Base-by-base conservation (phyloP, 1,140 invertebrate genomes). In the Chionoecetes opilio region DNA sequence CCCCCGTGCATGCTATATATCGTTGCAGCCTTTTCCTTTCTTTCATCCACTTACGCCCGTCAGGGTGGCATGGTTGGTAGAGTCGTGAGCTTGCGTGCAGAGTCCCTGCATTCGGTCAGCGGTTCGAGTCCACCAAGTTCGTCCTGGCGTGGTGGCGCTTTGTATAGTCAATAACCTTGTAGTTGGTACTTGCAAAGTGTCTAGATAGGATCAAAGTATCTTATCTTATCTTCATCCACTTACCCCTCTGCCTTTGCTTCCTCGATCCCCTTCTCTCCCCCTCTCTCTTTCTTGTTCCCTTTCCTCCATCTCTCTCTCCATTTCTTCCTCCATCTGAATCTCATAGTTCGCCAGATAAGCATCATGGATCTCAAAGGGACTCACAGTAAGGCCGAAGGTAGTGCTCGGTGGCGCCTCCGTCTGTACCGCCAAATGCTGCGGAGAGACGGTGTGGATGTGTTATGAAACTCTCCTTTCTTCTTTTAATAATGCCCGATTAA, bases 391-490 rank as follows among this genome's bases (percentile, higher is more conserved):
- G 6, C 37, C 31, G 92, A 88, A 93, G n/a, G 85, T 63, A 17
- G 91, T 95, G 38, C 94, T 95, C 86, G 94, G 94, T 0, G 94
- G 94, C 3, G 94, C 91, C 53, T 95, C 94, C 3, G 94, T 95
- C 91, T 95, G 94, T 0, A 95, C 53, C 6, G 31, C 86, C 38
- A 93, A 35, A 63, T 93, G n/a, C 94, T 95, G 85, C 0, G 29
- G 32, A 53, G 46, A 53, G 46, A 17, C 46, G 21, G 46, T 17
- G 21, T 3, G 21, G 46, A 14, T 17, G 46, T 17, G 46, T 53
- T 53, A 53, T 53, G 46, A 1, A 53, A 9, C 46, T 1, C 11
- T 9, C 11, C 46, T 53, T 9, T 53, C 46, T 53, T 53, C 46
- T 53, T 53, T 17, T 14, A 9, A 53, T 53, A 17, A 53, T 53